phyloP scores from a whole-genome alignment of 2,888 invertebrate genomes.

The Xestia c-nigrum region DNA sequence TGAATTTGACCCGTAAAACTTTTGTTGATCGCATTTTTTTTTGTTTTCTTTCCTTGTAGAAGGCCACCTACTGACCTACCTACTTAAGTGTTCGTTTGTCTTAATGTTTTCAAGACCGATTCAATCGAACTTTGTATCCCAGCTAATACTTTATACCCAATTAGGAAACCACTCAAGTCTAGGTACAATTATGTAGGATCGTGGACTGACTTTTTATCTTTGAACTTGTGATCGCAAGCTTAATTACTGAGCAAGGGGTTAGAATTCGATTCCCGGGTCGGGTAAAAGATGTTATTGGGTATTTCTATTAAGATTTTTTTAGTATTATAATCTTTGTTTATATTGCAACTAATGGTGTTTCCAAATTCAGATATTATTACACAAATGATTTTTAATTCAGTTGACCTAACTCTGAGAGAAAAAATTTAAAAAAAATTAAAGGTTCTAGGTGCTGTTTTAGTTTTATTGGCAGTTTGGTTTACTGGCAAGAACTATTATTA shows the following conservation, averaged over 20 bases:
- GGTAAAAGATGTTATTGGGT: background rate
- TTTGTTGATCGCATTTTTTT: slow-evolving; percentile 4
- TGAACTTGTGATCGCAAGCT: background rate
- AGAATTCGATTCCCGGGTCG: background rate
- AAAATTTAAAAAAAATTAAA: too few species aligned
- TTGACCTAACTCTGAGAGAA: too few species aligned
- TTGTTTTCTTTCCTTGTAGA: background rate
- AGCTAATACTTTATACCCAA: background rate
- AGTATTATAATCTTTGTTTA: too few species aligned
- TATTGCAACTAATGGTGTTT: too few species aligned
- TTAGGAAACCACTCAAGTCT: background rate
- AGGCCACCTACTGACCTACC: background rate
- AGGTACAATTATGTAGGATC: background rate
- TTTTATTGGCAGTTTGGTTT: too few species aligned
- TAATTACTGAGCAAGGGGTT: background rate
- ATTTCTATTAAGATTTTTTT: background rate
- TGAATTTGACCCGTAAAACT: background rate
- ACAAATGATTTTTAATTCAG: too few species aligned
- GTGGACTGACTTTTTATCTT: background rate
- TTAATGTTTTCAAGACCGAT: background rate
- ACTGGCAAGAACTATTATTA: too few species aligned
- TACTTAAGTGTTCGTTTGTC: background rate
- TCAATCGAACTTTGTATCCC: background rate
- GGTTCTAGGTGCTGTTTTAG: too few species aligned
- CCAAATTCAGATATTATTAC: too few species aligned